Evolutionary conservation across 1,140 invertebrate species (phyloP).

Genomic region (Halictus rubicundus): DNA sequence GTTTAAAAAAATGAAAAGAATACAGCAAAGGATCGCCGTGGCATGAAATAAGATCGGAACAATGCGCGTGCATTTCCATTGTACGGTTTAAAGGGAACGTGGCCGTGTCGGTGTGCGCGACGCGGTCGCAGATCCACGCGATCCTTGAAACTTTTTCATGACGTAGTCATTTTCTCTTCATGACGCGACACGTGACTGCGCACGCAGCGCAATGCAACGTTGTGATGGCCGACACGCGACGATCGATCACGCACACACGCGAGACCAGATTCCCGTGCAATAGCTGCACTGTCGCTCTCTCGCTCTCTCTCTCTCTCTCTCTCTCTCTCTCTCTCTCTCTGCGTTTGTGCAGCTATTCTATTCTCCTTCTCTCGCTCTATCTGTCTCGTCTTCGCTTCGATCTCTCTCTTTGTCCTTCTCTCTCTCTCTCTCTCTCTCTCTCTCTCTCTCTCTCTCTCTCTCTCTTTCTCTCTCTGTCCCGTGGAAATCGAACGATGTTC

Average conservation of each 20-base stretch:
- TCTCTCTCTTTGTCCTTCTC: not conserved
- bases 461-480: not conserved
- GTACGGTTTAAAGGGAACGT: conserved; percentile 26
- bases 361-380: not conserved
- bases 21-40: no score
- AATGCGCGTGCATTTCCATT: conserved; percentile 16
- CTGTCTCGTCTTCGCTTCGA: not conserved
- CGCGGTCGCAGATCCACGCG: conserved; percentile 10
- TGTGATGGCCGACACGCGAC: conserved; percentile 49
- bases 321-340: not conserved
- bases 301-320: not conserved
- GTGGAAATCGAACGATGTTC: conserved; percentile 24
- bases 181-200: conserved; percentile 65
- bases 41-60: not conserved
- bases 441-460: not conserved
- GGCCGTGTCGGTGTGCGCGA: not conserved
- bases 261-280: conserved; percentile 36
- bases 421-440: not conserved
- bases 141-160: conserved; percentile 61
- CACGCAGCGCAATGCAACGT: conserved; percentile 61
- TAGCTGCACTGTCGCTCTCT: not conserved
- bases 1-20: conserved; percentile 3
- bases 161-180: conserved; percentile 47
- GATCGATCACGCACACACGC: conserved; percentile 64
- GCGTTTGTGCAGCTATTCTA: no score